Evolutionary conservation across 2,888 invertebrate species (phyloP).

Genomic region (Melangyna quadrimaculata): DNA sequence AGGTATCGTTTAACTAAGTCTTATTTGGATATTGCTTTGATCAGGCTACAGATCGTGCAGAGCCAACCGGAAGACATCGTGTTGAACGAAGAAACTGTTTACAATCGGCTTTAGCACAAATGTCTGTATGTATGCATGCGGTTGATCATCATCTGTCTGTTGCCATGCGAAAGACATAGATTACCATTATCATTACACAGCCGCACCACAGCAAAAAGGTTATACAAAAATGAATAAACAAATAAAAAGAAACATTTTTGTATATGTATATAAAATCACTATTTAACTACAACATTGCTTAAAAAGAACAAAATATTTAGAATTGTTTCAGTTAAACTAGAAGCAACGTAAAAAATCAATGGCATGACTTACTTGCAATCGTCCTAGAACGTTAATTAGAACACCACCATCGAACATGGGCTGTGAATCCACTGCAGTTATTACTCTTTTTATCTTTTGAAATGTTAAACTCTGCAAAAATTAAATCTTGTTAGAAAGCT

Average conservation of each 20-base stretch:
- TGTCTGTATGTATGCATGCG: conserved; percentile 95
- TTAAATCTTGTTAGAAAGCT: not conserved
- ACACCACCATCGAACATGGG: conserved; percentile 99
- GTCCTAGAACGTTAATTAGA: conserved; percentile 96
- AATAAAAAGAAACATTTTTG: conserved; percentile 43
- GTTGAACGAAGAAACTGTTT: conserved; percentile 95
- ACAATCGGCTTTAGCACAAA: conserved; percentile 95
- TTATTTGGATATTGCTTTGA: conserved; percentile 54
- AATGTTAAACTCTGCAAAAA: conserved; percentile 89
- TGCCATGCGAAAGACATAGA: conserved; percentile 40
- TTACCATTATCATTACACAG: conserved; percentile 33
- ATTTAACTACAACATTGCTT: conserved; percentile 33
- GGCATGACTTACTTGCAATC: conserved; percentile 90
- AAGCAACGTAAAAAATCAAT: not conserved
- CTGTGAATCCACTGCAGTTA: conserved; percentile 97
- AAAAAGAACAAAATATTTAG: conserved; percentile 18
- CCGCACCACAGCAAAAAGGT: conserved; percentile 19
- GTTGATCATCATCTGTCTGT: conserved; percentile 97
- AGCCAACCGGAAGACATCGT: conserved; percentile 96
- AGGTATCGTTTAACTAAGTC: conserved; percentile 57
- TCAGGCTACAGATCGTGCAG: conserved; percentile 88
- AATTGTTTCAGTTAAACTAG: not conserved
- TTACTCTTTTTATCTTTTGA: conserved; percentile 94
- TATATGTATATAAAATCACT: conserved; percentile 20
- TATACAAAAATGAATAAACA: conserved; percentile 43